phyloP scores from a whole-genome alignment of 1,140 invertebrate species.

The Drosophila busckii region DNA sequence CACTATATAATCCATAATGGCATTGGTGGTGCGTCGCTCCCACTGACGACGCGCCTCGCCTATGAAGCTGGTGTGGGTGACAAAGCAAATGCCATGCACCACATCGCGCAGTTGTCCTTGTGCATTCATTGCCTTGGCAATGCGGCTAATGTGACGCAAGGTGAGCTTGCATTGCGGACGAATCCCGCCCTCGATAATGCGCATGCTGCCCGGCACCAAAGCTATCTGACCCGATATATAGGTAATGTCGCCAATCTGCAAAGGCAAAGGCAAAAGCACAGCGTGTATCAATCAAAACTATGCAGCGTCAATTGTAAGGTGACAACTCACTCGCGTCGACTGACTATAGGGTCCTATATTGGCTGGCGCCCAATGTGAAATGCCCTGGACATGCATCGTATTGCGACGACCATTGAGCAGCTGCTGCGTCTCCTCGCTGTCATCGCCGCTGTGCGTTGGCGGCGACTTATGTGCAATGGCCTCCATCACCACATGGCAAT shows the following conservation, averaged over 20 bases:
- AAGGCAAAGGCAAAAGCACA: constrained; percentile 66
- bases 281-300: neutral
- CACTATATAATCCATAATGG: constrained; percentile 92
- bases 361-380: constrained; percentile 97
- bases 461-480: constrained; percentile 84
- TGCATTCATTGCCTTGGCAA: constrained; percentile 88
- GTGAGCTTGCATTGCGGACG: constrained; percentile 89
- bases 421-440: constrained; percentile 38
- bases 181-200: constrained; percentile 84
- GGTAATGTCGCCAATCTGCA: constrained; percentile 86
- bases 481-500: constrained; percentile 88
- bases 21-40: constrained; percentile 91
- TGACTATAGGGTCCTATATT: constrained; percentile 98
- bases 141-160: constrained; percentile 88
- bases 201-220: constrained; percentile 91
- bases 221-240: constrained; percentile 95
- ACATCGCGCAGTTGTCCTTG: constrained; percentile 88
- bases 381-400: constrained; percentile 95
- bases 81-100: constrained; percentile 91
- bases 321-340: constrained; percentile 83
- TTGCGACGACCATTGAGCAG: constrained; percentile 58
- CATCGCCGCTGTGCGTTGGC: constrained; percentile 37
- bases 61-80: constrained; percentile 85
- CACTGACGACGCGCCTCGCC: constrained; percentile 87
- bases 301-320: neutral